phyloP scores from a whole-genome alignment of 2,113 vertebrate genomes.

The Hoplias malabaricus region DNA sequence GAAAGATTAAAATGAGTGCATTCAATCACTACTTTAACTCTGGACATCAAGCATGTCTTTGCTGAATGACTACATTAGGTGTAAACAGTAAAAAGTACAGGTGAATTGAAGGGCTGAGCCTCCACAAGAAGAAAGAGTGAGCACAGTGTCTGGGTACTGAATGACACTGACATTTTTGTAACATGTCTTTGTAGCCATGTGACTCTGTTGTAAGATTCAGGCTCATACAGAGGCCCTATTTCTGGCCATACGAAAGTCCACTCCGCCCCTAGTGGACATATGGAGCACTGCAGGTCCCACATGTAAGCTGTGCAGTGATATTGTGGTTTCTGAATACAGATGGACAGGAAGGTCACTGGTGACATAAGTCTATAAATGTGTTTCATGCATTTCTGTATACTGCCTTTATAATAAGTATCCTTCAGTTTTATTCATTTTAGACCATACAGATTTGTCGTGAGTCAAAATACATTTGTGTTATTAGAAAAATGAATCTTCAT shows the following conservation, averaged over 20 bases:
- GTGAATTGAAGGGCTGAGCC: no score
- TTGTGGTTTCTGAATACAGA: background rate
- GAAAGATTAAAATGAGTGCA: no score
- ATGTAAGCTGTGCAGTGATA: background rate
- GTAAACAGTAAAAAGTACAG: background rate
- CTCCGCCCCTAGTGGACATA: constrained; percentile 47
- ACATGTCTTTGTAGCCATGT: background rate
- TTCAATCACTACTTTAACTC: no score
- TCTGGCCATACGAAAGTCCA: background rate
- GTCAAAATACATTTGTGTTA: background rate
- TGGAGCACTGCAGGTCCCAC: background rate
- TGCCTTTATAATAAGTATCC: background rate
- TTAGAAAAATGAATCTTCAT: background rate
- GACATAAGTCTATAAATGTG: background rate
- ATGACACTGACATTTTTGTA: constrained; percentile 5
- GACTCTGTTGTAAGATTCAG: background rate
- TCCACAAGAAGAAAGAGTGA: no score
- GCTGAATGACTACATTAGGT: background rate
- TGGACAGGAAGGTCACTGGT: constrained; percentile 10
- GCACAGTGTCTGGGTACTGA: background rate
- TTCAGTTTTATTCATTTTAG: background rate
- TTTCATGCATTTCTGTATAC: background rate
- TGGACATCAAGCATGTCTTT: no score
- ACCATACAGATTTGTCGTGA: background rate
- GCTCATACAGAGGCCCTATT: background rate